Evolutionary conservation across 1,140 invertebrate species (phyloP).

Genomic region (Drosophila jambulina): DNA sequence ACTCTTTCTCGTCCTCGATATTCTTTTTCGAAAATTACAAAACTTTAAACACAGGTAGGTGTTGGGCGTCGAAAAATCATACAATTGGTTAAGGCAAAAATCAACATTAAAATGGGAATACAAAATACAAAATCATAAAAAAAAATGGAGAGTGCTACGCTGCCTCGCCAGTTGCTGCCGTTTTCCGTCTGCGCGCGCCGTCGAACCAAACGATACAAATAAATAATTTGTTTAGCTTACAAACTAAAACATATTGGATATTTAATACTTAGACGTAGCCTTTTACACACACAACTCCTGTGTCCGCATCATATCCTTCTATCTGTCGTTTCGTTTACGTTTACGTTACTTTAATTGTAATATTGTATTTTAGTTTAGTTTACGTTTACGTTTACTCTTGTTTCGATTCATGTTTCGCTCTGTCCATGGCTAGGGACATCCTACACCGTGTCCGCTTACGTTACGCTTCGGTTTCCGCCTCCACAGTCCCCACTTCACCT

Average conservation of each 20-base stretch:
- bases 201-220: conserved; percentile 54
- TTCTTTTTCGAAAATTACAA: conserved; percentile 1
- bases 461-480: conserved; percentile 1
- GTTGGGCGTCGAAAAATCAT: conserved; percentile 5
- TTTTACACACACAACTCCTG: conserved; percentile 44
- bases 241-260: conserved; percentile 76
- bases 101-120: conserved; percentile 31
- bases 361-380: conserved; percentile 14
- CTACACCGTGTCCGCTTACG: conserved; percentile 5
- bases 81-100: background rate
- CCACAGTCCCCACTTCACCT: background rate
- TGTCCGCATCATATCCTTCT: conserved; percentile 18
- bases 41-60: conserved; percentile 6
- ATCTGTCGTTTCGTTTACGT: conserved; percentile 2
- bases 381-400: conserved; percentile 19
- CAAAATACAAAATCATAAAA: conserved; percentile 35
- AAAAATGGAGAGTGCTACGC: conserved; percentile 13
- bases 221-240: conserved; percentile 78
- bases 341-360: conserved; percentile 10
- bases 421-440: conserved; percentile 28
- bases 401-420: conserved; percentile 49
- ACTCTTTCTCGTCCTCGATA: background rate
- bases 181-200: conserved; percentile 8
- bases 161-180: conserved; percentile 14
- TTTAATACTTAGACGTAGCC: conserved; percentile 81